phyloP scores from a whole-genome alignment of 2,888 invertebrate species.

The Calameuta filiformis region DNA sequence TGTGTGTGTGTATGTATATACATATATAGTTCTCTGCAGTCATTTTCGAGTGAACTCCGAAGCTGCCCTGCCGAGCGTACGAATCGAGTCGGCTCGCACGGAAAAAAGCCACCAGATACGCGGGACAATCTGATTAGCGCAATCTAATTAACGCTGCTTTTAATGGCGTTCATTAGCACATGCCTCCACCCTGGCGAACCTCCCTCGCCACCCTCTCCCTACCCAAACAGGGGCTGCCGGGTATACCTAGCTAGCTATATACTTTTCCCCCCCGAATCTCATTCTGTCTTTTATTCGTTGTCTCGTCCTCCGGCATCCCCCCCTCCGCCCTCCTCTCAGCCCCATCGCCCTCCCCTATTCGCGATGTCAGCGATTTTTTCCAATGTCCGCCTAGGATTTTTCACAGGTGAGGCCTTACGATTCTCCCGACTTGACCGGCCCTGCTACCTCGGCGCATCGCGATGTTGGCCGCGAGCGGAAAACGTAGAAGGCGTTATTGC shows the following conservation, averaged over 20 bases:
- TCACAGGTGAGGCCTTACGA: no score
- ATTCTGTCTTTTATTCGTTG: constrained; percentile 6
- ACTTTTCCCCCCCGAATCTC: background rate
- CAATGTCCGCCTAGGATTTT: background rate
- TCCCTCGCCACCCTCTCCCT: constrained; percentile 12
- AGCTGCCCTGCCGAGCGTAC: background rate
- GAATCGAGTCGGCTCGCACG: constrained; percentile 7
- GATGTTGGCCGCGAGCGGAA: background rate
- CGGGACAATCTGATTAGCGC: constrained; percentile 65
- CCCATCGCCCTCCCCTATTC: background rate
- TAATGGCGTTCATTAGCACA: constrained; percentile 66
- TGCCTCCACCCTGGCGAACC: constrained; percentile 41
- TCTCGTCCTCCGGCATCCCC: constrained; percentile 20
- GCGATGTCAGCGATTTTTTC: background rate
- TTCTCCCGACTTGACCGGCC: background rate
- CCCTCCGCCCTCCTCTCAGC: constrained; percentile 9
- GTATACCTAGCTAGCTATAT: background rate
- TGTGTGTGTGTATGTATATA: background rate
- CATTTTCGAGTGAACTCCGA: background rate
- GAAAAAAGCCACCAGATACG: constrained; percentile 53
- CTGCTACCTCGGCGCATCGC: background rate
- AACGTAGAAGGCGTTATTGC: background rate
- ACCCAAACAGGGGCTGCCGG: background rate
- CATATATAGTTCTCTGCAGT: background rate
- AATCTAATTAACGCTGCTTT: constrained; percentile 67